Conservation (phyloP, 2,797 vertebrate genomes). For the Heterohyrax brucei region DNA sequence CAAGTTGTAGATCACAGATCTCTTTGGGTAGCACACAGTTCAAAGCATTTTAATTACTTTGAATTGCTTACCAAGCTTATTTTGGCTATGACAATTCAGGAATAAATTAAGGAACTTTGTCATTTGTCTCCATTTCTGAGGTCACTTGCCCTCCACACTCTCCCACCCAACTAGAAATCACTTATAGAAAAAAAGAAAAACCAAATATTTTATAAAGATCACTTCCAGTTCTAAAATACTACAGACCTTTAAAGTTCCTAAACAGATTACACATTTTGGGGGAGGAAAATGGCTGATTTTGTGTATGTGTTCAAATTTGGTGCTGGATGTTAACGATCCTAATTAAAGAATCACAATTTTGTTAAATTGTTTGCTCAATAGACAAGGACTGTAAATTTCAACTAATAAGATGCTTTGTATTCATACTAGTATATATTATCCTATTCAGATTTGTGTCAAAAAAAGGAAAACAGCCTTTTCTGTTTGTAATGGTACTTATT, state of each 20-base stretch:
- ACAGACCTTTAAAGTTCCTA: slow-evolving; percentile 48
- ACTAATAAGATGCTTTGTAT: slow-evolving; percentile 33
- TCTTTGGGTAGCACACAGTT: slow-evolving; percentile 35
- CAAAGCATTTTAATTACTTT: slow-evolving; percentile 76
- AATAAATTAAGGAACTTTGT: slow-evolving; percentile 74
- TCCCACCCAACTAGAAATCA: slow-evolving; percentile 41
- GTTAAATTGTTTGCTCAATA: slow-evolving; percentile 36
- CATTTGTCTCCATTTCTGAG: slow-evolving; percentile 71
- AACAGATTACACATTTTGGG: slow-evolving; percentile 35
- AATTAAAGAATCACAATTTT: slow-evolving; percentile 48
- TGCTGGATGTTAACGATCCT: slow-evolving; percentile 47
- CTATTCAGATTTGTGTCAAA: neutral
- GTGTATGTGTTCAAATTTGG: slow-evolving; percentile 24
- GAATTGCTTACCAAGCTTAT: slow-evolving; percentile 74
- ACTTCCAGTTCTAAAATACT: slow-evolving; percentile 59
- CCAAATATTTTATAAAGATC: slow-evolving; percentile 53
- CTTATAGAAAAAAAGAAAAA: slow-evolving; percentile 37
- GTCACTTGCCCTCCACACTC: neutral
- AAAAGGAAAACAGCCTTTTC: slow-evolving; percentile 13
- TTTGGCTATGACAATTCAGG: slow-evolving; percentile 53
- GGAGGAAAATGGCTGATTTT: neutral
- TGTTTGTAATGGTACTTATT: slow-evolving; percentile 57
- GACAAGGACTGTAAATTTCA: slow-evolving; percentile 28
- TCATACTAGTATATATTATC: neutral
- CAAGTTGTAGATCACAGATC: slow-evolving; percentile 65